phyloP scores from a whole-genome alignment of 2,888 invertebrate genomes.

The Scrobipalpa costella region DNA sequence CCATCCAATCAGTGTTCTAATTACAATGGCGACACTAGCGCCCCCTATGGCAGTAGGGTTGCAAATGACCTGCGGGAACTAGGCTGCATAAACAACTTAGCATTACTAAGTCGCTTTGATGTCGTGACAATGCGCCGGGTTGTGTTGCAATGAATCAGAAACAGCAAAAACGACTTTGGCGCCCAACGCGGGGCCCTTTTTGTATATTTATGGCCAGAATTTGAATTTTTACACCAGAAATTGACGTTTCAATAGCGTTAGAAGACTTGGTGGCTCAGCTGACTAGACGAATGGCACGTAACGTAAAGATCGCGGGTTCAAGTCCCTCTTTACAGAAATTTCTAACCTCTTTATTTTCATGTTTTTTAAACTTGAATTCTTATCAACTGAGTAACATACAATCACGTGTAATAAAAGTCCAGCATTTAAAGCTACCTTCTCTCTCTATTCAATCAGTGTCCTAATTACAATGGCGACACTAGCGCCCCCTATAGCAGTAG shows the following conservation, averaged over 20 bases:
- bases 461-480: conserved; percentile 35
- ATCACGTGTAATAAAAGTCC: no score
- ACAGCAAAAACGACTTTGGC: background rate
- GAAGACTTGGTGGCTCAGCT: no score
- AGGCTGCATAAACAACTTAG: conserved; percentile 5
- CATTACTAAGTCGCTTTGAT: background rate
- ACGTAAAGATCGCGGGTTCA: no score
- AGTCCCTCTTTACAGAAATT: no score
- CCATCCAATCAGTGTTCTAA: conserved; percentile 42
- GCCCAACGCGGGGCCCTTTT: conserved; percentile 1
- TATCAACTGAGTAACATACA: no score
- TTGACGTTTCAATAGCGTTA: no score
- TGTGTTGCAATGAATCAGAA: conserved; percentile 1
- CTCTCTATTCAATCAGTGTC: conserved; percentile 39
- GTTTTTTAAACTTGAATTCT: no score
- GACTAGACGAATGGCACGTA: no score
- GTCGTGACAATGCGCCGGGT: background rate
- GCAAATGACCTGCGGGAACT: conserved; percentile 12
- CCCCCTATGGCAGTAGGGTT: conserved; percentile 25
- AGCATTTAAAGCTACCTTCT: no score
- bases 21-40: conserved; percentile 32
- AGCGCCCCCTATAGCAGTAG: conserved; percentile 26
- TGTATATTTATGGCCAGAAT: background rate
- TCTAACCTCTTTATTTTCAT: no score
- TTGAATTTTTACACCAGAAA: no score